Evolutionary conservation across 1,140 invertebrate species (phyloP).

Genomic region (Bathynomus jamesi): DNA sequence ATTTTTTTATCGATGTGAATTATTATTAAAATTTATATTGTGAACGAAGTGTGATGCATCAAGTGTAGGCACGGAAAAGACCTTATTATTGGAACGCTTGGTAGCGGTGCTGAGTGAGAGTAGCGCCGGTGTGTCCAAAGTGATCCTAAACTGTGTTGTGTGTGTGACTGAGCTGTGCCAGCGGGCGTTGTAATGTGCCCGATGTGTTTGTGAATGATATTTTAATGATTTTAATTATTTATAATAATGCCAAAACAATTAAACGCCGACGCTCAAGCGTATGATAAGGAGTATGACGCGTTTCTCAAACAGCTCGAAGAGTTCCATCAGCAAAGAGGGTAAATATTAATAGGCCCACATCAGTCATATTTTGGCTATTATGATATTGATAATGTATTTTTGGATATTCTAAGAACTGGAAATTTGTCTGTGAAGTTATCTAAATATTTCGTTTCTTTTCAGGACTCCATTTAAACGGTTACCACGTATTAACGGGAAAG

Average conservation of each 20-base stretch:
- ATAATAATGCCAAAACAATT: constrained; percentile 1
- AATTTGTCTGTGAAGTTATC: no score
- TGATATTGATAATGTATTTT: no score
- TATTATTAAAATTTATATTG: no score
- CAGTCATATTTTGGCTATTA: no score
- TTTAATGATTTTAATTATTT: not conserved
- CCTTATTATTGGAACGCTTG: not conserved
- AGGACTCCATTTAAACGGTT: constrained; percentile 66
- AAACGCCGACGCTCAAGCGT: constrained; percentile 47
- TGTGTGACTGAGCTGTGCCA: not conserved
- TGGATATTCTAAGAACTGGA: no score
- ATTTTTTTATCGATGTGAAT: no score
- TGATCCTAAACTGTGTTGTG: not conserved
- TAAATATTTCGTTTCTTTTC: constrained; percentile 41
- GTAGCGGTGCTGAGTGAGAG: not conserved
- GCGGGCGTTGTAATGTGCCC: not conserved
- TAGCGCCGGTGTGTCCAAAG: not conserved
- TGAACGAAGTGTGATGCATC: no score
- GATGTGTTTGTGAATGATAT: not conserved
- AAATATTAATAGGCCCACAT: no score
- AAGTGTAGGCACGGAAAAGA: not conserved
- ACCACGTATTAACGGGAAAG: constrained; percentile 75
- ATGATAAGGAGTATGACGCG: constrained; percentile 59
- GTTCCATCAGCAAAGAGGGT: constrained; percentile 78
- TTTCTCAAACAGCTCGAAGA: constrained; percentile 72